Evolutionary conservation across 2,113 vertebrate species (phyloP), one percentile per base, ranked within the genome.

Genomic region (Merops nubicus): DNA sequence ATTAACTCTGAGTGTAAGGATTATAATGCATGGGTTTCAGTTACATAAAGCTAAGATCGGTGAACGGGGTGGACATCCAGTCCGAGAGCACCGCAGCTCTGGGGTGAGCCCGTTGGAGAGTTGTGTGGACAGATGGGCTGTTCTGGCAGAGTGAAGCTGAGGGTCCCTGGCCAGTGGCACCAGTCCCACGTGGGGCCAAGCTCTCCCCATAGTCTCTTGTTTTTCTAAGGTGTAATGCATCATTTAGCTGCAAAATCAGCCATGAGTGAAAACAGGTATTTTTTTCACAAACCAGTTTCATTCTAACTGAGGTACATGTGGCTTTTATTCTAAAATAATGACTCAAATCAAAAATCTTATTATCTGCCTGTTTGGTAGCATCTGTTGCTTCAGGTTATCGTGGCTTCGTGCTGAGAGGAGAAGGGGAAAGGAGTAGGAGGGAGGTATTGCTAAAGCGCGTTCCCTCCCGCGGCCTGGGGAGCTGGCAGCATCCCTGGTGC

Each of bases 111-210:
- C n/a, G n/a, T n/a, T n/a, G 29, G 29, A 22, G 40, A 6, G 20
- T 8, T 1, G 1, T 5, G 6, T 34, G 5, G 65, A 15, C 0
- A 3, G 2, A 20, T 3, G 3, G 8, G 2, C 42, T 23, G 18
- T 15, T n/a, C 12, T 5, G 21, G 22, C 2, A 5, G 47, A 11
- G 13, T 0, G 3, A 31, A 38, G 33, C 23, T 2, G 8, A 12
- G n/a, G 4, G 17, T 25, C 1, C 18, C 48, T 2, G 25, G n/a
- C 22, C 3, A 2, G 50, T 22, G 78, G 28, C 59, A 42, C 17
- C 6, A 6, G 6, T 48, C 36, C 54, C 6, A 10, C 5, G 6
- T 5, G 3, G 31, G 31, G 51, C 29, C 5, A 9, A 42, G 72
- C 53, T 36, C 60, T 26, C n/a, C 45, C 59, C 6, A 0, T 23